These are phyloP conservation scores for Chrysoperla carnea DNA, from an alignment of 1,140 invertebrate genomes.

Conservation along the genomic window DNA sequence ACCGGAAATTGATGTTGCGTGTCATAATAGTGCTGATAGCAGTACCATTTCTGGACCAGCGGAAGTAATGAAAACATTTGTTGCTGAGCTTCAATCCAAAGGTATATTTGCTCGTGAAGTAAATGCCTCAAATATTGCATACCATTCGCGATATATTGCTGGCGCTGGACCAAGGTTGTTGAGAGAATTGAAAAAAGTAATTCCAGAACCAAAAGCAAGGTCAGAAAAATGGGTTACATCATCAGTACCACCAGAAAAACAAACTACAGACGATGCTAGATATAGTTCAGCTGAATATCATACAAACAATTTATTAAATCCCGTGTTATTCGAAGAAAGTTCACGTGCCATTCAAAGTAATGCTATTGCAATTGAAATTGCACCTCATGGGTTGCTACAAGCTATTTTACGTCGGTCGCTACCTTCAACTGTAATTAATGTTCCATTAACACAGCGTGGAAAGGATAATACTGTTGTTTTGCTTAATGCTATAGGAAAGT, in stretches of 20 bases:
- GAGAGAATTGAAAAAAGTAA: slow-evolving; percentile 48
- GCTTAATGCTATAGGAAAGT: slow-evolving; percentile 52
- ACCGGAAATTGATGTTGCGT: slow-evolving; percentile 56
- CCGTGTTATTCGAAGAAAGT: slow-evolving; percentile 77
- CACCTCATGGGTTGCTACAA: slow-evolving; percentile 64
- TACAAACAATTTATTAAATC: slow-evolving; percentile 74
- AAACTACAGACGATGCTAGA: slow-evolving; percentile 48
- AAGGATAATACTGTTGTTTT: slow-evolving; percentile 53
- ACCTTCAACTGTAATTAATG: slow-evolving; percentile 39
- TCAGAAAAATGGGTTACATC: slow-evolving; percentile 73
- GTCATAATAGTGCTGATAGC: slow-evolving; percentile 69
- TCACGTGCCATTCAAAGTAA: slow-evolving; percentile 55
- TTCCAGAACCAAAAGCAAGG: slow-evolving; percentile 44
- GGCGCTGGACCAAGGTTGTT: slow-evolving; percentile 58
- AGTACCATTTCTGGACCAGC: slow-evolving; percentile 73
- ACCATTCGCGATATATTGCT: slow-evolving; percentile 66
- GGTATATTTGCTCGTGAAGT: slow-evolving; percentile 71
- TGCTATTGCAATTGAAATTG: slow-evolving; percentile 63
- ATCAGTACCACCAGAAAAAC: slow-evolving; percentile 55
- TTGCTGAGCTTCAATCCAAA: slow-evolving; percentile 45
- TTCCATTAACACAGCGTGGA: slow-evolving; percentile 62
- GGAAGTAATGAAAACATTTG: slow-evolving; percentile 47
- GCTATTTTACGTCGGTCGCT: slow-evolving; percentile 45
- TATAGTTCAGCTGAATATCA: slow-evolving; percentile 80
- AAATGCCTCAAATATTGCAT: slow-evolving; percentile 64